Percentiles rank a stretch among this genome's conserved stretches.
Evolutionary conservation across 2,888 invertebrate species (phyloP).

Genomic region (Scaeva pyrastri): DNA sequence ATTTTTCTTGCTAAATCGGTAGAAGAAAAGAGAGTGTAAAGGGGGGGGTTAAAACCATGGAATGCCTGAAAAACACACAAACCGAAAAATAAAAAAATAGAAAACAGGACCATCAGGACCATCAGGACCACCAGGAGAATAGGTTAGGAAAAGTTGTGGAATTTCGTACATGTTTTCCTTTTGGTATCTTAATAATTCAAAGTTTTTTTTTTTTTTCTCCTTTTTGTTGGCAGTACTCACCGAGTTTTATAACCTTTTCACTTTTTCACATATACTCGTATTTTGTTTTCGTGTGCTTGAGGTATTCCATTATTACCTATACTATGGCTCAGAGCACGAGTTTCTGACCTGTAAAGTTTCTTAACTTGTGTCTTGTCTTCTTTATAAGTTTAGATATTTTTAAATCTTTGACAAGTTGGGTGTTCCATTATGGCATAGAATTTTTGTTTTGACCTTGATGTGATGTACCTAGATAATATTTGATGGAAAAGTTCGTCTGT

Average conservation of each 20-base stretch:
- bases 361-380: conserved; percentile 2
- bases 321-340: too few species aligned
- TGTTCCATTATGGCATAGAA: too few species aligned
- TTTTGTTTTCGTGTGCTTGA: neutral
- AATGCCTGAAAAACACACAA: neutral
- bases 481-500: too few species aligned
- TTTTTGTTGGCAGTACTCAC: too few species aligned
- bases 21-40: neutral
- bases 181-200: conserved; percentile 15
- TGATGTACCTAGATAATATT: too few species aligned
- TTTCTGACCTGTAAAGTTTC: conserved; percentile 11
- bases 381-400: conserved; percentile 1
- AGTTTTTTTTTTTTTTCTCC: neutral
- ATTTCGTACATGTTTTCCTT: neutral
- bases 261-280: neutral
- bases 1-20: conserved; percentile 2
- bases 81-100: neutral
- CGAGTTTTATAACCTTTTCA: neutral
- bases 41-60: neutral
- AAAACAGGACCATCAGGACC: neutral
- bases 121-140: neutral
- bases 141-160: neutral
- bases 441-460: too few species aligned
- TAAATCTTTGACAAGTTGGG: too few species aligned
- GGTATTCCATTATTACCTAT: neutral